Percentiles rank a stretch among this genome's conserved stretches.
These are phyloP conservation scores for Drosophila recens DNA, from an alignment of 2,888 invertebrate species.

Conservation along the genomic window DNA sequence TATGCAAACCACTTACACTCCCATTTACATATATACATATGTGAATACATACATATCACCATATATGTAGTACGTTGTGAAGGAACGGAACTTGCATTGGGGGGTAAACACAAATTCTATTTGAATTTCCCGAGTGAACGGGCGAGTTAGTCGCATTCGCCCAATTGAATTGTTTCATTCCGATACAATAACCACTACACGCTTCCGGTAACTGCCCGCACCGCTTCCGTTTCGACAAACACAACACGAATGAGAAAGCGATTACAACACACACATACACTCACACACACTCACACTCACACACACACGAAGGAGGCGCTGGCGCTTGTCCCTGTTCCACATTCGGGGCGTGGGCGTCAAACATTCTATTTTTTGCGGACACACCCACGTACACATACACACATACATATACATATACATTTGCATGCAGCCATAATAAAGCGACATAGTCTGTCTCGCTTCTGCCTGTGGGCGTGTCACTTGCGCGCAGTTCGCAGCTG, in stretches of 20 bases:
- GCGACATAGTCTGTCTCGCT: constrained; percentile 34
- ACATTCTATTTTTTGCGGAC: constrained; percentile 23
- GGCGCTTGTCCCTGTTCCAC: constrained; percentile 8
- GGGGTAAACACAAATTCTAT: constrained; percentile 35
- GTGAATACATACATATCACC: background rate
- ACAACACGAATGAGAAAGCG: constrained; percentile 12
- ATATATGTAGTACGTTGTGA: background rate
- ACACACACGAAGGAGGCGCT: constrained; percentile 8
- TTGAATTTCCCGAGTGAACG: constrained; percentile 49
- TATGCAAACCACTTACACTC: background rate
- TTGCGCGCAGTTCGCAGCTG: background rate
- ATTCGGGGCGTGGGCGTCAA: constrained; percentile 29
- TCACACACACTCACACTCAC: background rate
- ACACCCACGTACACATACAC: constrained; percentile 57
- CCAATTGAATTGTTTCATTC: constrained; percentile 76
- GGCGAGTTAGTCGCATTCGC: constrained; percentile 38
- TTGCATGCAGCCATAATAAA: constrained; percentile 5
- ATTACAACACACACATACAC: constrained; percentile 9
- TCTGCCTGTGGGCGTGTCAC: constrained; percentile 6
- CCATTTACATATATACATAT: background rate
- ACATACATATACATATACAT: constrained; percentile 12
- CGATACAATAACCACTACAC: constrained; percentile 68
- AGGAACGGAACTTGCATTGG: constrained; percentile 16
- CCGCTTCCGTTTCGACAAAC: constrained; percentile 65
- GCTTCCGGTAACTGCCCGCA: constrained; percentile 73